These are phyloP conservation scores for Lepus americanus DNA, from an alignment of 2,113 vertebrate genomes.

Conservation along the genomic window DNA sequence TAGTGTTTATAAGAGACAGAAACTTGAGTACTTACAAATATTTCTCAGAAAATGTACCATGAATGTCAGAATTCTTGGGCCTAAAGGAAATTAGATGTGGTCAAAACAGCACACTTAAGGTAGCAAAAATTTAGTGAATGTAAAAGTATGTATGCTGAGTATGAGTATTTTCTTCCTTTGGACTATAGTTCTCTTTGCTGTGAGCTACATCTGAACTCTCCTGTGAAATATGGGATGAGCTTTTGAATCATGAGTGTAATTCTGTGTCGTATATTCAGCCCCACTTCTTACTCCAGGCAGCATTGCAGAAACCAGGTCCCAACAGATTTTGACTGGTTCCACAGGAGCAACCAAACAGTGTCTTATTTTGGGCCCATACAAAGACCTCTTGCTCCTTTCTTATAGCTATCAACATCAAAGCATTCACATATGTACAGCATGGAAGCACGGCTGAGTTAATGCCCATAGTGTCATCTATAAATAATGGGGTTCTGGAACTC, in stretches of 20 bases:
- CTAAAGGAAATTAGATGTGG: not conserved
- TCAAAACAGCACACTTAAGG: not conserved
- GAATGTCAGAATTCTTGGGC: not conserved
- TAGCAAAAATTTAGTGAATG: not conserved
- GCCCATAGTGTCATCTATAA: not conserved
- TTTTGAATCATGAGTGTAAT: not conserved
- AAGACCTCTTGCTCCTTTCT: not conserved
- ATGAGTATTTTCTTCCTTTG: not conserved
- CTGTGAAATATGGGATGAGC: not conserved
- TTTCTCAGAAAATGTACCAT: constrained; percentile 17
- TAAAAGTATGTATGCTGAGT: not conserved
- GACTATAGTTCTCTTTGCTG: not conserved
- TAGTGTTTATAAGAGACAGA: not conserved
- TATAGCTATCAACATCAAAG: not conserved
- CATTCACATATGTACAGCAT: not conserved
- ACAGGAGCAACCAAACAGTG: not conserved
- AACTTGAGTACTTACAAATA: not conserved
- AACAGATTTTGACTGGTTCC: not conserved
- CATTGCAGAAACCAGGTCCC: not conserved
- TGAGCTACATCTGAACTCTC: not conserved
- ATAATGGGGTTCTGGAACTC: not conserved
- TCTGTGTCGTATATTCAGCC: not conserved
- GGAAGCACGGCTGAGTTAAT: not conserved
- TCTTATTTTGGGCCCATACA: not conserved
- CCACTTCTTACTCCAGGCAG: not conserved